A percentile compares a stretch with the other conserved stretches of the same genome.
Evolutionary conservation across 2,113 vertebrate species (phyloP).

Genomic region (Podarcis muralis): DNA sequence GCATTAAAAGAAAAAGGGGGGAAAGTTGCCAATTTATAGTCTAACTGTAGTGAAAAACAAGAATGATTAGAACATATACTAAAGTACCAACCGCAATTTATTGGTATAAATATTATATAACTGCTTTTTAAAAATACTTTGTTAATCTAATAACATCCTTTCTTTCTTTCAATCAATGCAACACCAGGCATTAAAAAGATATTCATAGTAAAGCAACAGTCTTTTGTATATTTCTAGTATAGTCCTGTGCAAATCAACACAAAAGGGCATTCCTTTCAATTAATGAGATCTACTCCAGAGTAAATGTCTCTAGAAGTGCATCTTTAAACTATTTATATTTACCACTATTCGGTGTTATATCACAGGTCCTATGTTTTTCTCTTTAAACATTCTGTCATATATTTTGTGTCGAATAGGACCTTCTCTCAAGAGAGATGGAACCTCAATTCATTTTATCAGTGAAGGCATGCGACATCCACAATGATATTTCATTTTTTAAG

Average conservation of each 20-base stretch:
- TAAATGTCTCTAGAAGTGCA: background rate
- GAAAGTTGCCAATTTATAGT: constrained; percentile 14
- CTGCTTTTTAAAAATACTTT: background rate
- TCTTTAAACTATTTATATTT: background rate
- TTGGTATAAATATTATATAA: background rate
- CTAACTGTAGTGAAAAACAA: background rate
- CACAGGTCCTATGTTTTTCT: no score
- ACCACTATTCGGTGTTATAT: no score
- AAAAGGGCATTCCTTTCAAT: background rate
- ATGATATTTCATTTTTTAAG: background rate
- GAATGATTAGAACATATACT: background rate
- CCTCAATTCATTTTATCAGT: constrained; percentile 1
- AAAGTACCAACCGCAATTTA: background rate
- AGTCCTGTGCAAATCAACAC: background rate
- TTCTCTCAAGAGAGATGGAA: background rate
- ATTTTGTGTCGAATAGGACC: constrained; percentile 8
- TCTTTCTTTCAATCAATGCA: background rate
- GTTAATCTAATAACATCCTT: background rate
- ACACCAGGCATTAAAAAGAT: background rate
- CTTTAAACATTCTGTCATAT: no score
- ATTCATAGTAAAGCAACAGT: constrained; percentile 43
- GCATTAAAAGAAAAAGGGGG: background rate
- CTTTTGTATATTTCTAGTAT: constrained; percentile 31
- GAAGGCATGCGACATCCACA: constrained; percentile 19
- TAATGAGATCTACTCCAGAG: background rate